These are phyloP conservation scores for Tamias sibiricus DNA, from an alignment of 2,113 vertebrate genomes.

Conservation along the genomic window DNA sequence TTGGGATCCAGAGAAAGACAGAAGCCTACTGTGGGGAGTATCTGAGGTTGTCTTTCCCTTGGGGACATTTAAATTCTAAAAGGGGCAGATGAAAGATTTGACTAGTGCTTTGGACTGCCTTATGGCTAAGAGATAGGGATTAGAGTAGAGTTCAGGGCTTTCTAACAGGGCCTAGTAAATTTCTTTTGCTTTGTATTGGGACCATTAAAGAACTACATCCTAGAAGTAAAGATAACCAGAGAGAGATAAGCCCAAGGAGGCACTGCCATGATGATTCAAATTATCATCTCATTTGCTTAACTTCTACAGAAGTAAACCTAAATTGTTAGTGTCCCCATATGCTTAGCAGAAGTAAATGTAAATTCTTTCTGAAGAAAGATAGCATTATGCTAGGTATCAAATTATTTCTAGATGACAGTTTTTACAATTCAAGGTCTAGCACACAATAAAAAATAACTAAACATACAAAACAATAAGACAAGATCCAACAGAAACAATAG, in stretches of 20 bases:
- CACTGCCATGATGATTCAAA: not conserved
- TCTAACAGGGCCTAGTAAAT: not conserved
- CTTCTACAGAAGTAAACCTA: not conserved
- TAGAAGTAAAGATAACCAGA: slow-evolving; percentile 17
- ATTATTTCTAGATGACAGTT: not conserved
- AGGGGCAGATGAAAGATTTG: not conserved
- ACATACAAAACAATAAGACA: not conserved
- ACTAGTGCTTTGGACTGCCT: not conserved
- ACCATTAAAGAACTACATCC: not conserved
- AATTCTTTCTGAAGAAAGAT: slow-evolving; percentile 1
- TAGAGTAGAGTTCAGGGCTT: not conserved
- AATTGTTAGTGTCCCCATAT: not conserved
- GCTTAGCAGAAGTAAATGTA: not conserved
- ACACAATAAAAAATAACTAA: not conserved
- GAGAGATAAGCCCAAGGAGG: not conserved
- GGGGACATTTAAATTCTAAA: not conserved
- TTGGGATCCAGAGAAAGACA: not conserved
- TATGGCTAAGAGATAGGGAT: not conserved
- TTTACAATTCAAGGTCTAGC: not conserved
- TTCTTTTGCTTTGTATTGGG: not conserved
- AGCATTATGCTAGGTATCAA: not conserved
- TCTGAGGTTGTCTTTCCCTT: not conserved
- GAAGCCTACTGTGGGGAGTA: not conserved
- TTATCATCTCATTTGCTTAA: not conserved
- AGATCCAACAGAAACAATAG: not conserved